Evolutionary conservation across 2,888 invertebrate genomes (phyloP).

Genomic region (Xestia sexstrigata): DNA sequence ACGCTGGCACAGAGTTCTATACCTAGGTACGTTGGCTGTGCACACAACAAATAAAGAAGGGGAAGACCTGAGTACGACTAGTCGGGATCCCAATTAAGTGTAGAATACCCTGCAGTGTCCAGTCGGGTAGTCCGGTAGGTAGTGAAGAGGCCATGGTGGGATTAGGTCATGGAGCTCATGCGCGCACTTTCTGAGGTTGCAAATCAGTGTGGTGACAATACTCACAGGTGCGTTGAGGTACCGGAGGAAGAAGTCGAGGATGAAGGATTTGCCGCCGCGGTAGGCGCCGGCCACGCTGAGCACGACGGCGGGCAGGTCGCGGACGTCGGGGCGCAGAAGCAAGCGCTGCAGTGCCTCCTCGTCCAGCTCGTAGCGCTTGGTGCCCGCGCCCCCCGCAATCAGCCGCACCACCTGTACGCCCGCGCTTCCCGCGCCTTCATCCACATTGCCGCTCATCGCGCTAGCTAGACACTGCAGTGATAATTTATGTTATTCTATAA

Average conservation of each 20-base stretch:
- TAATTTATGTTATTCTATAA: not conserved
- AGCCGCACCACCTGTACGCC: constrained; percentile 69
- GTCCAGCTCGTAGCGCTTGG: constrained; percentile 61
- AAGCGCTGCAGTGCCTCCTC: constrained; percentile 62
- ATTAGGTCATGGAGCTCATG: not conserved
- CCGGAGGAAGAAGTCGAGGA: constrained; percentile 75
- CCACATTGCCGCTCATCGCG: constrained; percentile 36
- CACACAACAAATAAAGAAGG: not conserved
- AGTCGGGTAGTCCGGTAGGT: not conserved
- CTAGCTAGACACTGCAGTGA: constrained; percentile 1
- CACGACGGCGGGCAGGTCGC: constrained; percentile 70
- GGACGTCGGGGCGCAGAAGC: constrained; percentile 62
- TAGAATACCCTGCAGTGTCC: not conserved
- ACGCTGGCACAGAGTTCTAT: not conserved
- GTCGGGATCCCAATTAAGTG: not conserved
- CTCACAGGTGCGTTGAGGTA: constrained; percentile 72
- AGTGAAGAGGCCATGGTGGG: not conserved
- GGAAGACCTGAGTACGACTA: not conserved
- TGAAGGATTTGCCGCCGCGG: constrained; percentile 77
- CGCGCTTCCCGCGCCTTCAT: not conserved
- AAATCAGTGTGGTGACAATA: not conserved
- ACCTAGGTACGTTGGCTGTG: too few species aligned
- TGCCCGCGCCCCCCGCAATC: constrained; percentile 36
- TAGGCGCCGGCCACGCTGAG: constrained; percentile 75
- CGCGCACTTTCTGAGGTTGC: not conserved